phyloP scores from a whole-genome alignment of 1,140 invertebrate genomes.

The Micrasema longulum region DNA sequence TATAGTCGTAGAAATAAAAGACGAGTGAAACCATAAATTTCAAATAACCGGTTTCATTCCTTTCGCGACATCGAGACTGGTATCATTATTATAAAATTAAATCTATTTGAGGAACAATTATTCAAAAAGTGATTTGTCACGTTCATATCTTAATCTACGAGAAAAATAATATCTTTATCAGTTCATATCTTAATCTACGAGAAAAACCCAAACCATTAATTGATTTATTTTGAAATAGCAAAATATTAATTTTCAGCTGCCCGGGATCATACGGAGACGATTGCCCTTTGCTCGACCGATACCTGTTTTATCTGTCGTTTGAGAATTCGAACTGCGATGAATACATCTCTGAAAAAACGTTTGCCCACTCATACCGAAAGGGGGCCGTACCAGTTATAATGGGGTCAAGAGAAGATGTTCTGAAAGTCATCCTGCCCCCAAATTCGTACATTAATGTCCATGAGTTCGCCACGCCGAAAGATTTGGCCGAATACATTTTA shows the following conservation, averaged over 20 bases:
- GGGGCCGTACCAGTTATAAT: conserved; percentile 78
- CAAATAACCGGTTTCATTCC: too few species aligned
- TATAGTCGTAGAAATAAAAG: too few species aligned
- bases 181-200: too few species aligned
- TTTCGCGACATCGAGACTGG: too few species aligned
- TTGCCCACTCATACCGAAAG: conserved; percentile 73
- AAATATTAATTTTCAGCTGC: conserved; percentile 73
- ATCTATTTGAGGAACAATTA: too few species aligned
- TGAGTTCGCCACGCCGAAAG: conserved; percentile 74
- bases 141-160: too few species aligned
- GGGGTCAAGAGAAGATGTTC: conserved; percentile 69
- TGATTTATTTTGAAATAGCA: too few species aligned
- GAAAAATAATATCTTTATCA: too few species aligned
- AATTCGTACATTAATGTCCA: conserved; percentile 80
- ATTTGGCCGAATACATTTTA: conserved; percentile 69
- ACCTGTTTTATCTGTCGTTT: conserved; percentile 82
- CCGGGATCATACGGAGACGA: conserved; percentile 72
- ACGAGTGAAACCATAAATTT: too few species aligned
- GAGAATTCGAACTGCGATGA: conserved; percentile 80
- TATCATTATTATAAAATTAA: too few species aligned
- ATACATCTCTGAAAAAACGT: conserved; percentile 81
- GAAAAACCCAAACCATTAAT: too few species aligned
- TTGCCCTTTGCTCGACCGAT: conserved; percentile 69
- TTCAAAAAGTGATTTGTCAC: too few species aligned
- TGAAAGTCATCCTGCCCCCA: conserved; percentile 70